These are phyloP conservation scores for Bombus picipes DNA, from an alignment of 1,140 invertebrate genomes.

Conservation along the genomic window DNA sequence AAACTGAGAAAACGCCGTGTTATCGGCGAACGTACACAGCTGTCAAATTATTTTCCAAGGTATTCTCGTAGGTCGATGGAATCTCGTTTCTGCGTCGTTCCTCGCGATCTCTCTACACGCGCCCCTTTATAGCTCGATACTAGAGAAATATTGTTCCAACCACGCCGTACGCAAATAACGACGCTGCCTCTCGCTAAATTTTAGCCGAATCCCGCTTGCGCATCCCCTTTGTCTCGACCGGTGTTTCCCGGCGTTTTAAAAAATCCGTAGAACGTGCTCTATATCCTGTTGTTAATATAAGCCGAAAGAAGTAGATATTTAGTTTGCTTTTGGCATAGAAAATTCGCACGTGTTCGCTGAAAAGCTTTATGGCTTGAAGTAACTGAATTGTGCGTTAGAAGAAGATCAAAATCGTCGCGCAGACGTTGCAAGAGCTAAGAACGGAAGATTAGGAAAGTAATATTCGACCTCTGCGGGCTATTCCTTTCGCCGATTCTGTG, in stretches of 20 bases:
- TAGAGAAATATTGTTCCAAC: constrained; percentile 64
- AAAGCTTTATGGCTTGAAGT: too few relatives aligned
- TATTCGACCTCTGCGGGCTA: too few relatives aligned
- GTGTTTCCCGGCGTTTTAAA: not conserved
- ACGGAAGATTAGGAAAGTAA: too few relatives aligned
- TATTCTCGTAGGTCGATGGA: constrained; percentile 62
- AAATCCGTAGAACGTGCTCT: too few relatives aligned
- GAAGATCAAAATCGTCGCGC: too few relatives aligned
- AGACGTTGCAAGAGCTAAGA: too few relatives aligned
- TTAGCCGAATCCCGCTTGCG: not conserved
- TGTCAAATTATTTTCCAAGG: constrained; percentile 64
- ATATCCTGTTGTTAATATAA: not conserved
- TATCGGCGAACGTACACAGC: constrained; percentile 39
- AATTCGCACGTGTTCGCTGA: too few relatives aligned
- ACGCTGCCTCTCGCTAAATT: constrained; percentile 21
- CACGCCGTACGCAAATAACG: constrained; percentile 28
- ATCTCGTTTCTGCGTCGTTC: constrained; percentile 50
- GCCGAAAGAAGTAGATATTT: not conserved
- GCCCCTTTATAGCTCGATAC: constrained; percentile 54
- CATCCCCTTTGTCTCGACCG: not conserved
- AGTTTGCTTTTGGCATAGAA: not conserved
- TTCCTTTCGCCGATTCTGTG: too few relatives aligned
- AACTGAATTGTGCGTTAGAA: accelerated
- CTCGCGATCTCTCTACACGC: constrained; percentile 50
- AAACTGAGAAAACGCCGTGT: constrained; percentile 36